A percentile compares a stretch with the other conserved stretches of the same genome.
Conservation (phyloP, 2,113 vertebrate species). For the Pontoporia blainvillei region DNA sequence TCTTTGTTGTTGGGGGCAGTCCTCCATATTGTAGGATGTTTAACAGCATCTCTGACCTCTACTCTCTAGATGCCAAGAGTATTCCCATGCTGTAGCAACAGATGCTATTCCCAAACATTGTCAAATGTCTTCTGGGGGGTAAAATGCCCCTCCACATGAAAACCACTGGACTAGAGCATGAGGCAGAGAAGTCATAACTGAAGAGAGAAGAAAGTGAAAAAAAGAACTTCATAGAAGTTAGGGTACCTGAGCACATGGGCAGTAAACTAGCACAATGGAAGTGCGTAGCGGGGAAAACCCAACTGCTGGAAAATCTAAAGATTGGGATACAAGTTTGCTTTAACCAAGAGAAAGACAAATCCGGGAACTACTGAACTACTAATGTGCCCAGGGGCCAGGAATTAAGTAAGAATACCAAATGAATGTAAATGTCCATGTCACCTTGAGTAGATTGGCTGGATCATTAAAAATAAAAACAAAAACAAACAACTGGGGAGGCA, state of each 20-base stretch:
- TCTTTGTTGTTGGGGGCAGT: neutral
- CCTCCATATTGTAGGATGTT: neutral
- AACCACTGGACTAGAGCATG: neutral
- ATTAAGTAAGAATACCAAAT: neutral
- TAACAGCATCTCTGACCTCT: neutral
- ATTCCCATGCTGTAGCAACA: neutral
- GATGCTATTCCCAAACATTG: neutral
- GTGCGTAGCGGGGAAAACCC: neutral
- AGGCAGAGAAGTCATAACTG: neutral
- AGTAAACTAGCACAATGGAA: neutral
- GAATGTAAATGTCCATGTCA: neutral
- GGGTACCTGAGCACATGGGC: neutral
- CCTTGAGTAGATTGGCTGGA: neutral
- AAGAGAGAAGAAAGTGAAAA: neutral
- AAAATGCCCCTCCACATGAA: neutral
- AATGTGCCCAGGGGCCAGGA: neutral
- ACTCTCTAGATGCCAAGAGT: neutral
- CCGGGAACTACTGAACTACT: neutral
- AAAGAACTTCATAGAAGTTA: neutral
- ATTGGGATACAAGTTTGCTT: neutral
- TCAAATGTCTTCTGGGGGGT: rapidly evolving
- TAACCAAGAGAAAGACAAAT: neutral
- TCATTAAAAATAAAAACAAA: neutral
- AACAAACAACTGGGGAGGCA: neutral
- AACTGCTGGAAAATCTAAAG: neutral